Percentiles rank a stretch among this genome's conserved stretches.
Conservation (phyloP, 2,113 vertebrate species). For the Tringa solitaria region DNA sequence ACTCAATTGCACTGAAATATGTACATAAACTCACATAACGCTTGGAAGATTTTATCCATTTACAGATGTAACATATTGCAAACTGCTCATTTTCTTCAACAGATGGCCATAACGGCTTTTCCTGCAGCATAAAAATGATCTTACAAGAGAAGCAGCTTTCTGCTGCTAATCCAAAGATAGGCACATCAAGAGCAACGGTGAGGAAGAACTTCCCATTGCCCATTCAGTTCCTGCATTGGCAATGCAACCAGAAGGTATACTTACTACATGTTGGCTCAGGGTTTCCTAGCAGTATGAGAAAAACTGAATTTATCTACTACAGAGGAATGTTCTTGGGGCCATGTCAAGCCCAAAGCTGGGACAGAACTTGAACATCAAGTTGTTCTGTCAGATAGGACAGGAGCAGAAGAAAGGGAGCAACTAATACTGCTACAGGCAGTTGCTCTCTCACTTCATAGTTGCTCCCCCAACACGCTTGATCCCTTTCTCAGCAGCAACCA, state of each 20-base stretch:
- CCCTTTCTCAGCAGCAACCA: neutral
- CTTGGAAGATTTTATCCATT: conserved; percentile 30
- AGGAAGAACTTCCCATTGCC: neutral
- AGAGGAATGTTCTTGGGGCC: neutral
- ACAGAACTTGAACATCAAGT: neutral
- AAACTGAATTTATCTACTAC: neutral
- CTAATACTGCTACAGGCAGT: neutral
- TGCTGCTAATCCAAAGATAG: neutral
- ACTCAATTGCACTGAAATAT: neutral
- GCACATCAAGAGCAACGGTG: neutral
- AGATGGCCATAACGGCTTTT: conserved; percentile 41
- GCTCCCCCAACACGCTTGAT: neutral
- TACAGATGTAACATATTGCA: conserved; percentile 64
- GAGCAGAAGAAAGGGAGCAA: neutral
- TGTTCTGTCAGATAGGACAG: neutral
- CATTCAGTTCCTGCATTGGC: neutral
- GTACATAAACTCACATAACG: conserved; percentile 1
- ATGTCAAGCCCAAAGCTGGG: neutral
- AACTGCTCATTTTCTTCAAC: conserved; percentile 52
- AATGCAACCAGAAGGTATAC: neutral
- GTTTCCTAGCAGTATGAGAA: neutral
- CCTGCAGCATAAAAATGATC: neutral
- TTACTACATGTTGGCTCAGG: neutral
- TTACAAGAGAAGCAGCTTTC: neutral
- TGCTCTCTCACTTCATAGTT: neutral